Percentiles rank a stretch among this genome's conserved stretches.
Evolutionary conservation across 2,888 invertebrate genomes (phyloP).

Genomic region (Cantharis rufa): DNA sequence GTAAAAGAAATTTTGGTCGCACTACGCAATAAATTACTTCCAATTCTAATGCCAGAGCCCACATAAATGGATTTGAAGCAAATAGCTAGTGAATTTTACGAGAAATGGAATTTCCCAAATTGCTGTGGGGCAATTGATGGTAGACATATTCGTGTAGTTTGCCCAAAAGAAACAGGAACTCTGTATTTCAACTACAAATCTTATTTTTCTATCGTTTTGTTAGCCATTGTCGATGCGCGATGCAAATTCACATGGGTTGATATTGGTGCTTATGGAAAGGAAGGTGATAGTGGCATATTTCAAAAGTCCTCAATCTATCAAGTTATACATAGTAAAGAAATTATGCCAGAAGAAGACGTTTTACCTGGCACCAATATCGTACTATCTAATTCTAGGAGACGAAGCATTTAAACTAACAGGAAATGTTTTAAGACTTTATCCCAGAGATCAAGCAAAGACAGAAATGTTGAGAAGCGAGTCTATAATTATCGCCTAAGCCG

Average conservation of each 20-base stretch:
- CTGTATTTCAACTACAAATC: conserved; percentile 34
- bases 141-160: conserved; percentile 17
- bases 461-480: conserved; percentile 18
- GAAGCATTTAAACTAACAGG: conserved; percentile 27
- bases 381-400: conserved; percentile 30
- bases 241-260: conserved; percentile 36
- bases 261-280: conserved; percentile 33
- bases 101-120: conserved; percentile 4
- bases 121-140: conserved; percentile 7
- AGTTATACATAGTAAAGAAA: not conserved
- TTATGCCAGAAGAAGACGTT: not conserved
- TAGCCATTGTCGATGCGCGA: conserved; percentile 32
- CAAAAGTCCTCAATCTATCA: conserved; percentile 12
- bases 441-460: conserved; percentile 1
- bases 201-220: conserved; percentile 35
- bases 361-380: not conserved
- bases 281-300: conserved; percentile 29
- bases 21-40: conserved; percentile 29
- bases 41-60: conserved; percentile 30
- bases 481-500: conserved; percentile 30
- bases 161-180: conserved; percentile 23
- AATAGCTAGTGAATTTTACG: not conserved
- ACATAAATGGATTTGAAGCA: conserved; percentile 29
- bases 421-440: conserved; percentile 29
- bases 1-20: conserved; percentile 29